Evolutionary conservation across 1,140 invertebrate species (phyloP), one percentile per base, ranked within the genome.

Genomic region (Rhagoletis pomonella): DNA sequence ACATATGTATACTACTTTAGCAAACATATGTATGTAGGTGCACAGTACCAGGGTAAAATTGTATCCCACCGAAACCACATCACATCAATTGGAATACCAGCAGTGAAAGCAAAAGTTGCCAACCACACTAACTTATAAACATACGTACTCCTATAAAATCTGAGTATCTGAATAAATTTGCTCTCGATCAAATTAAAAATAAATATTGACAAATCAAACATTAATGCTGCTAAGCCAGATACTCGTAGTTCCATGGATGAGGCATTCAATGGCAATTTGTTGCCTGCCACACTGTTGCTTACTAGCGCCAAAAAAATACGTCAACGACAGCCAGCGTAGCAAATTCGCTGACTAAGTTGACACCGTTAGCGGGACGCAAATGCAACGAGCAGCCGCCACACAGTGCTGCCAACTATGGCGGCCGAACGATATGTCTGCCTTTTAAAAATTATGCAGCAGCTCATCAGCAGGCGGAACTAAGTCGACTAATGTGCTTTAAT

Each of bases 171-270:
- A 55, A 81, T 81, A 81, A 81, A 81, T 81, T 55, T 81, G 47
- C 47, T 4, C 47, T 81, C 47, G 73, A 55, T 81, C 47, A 81
- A 81, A 81, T 81, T 81, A 81, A 81, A 81, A 81, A 81, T 55
- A 81, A 81, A 81, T 81, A 81, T 81, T 81, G 44, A 81, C 73
- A 81, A 81, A 81, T 81, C 73, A 81, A 81, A 81, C 47, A 81
- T 81, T 81, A 81, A 81, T 81, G 42, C 73, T 55, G 47, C 47
- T 55, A 73, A 73, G 69, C 44, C 50, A 55, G 50, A 5, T 10
- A 55, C 5, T 55, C 5, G 50, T 55, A 5, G 50, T 55, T 2
- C 5, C 10, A 55, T 55, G 50, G 50, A 55, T 55, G 67, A 12
- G 64, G 4, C 67, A 81, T 81, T 58, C 47, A 55, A 5, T 29